phyloP scores from a whole-genome alignment of 1,140 invertebrate species.

The Saccostrea glomerata region DNA sequence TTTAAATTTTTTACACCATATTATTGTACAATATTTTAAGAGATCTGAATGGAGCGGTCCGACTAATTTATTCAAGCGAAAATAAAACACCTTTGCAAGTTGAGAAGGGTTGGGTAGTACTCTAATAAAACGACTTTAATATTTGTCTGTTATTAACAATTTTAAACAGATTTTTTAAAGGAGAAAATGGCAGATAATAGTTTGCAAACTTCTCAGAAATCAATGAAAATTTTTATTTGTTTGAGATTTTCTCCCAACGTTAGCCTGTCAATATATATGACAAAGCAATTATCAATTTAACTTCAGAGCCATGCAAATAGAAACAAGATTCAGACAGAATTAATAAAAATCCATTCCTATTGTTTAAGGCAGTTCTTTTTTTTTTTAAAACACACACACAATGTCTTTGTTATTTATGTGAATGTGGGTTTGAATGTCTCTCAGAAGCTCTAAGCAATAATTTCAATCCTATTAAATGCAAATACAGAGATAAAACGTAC shows the following conservation, averaged over 20 bases:
- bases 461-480: background rate
- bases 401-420: background rate
- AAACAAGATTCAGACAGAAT: background rate
- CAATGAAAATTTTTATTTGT: slow-evolving; percentile 14
- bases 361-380: slow-evolving; percentile 2
- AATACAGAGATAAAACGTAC: background rate
- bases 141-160: background rate
- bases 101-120: background rate
- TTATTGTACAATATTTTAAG: background rate
- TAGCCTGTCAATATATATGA: background rate
- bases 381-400: background rate
- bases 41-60: background rate
- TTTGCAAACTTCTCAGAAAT: background rate
- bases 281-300: slow-evolving; percentile 18
- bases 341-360: background rate
- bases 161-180: background rate
- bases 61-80: background rate
- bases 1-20: background rate
- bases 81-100: background rate
- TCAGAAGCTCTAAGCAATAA: background rate
- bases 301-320: background rate
- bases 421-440: background rate
- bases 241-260: background rate
- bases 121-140: background rate
- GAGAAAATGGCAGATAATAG: background rate